Evolutionary conservation across 1,140 invertebrate genomes (phyloP).

Genomic region (Lerema accius): DNA sequence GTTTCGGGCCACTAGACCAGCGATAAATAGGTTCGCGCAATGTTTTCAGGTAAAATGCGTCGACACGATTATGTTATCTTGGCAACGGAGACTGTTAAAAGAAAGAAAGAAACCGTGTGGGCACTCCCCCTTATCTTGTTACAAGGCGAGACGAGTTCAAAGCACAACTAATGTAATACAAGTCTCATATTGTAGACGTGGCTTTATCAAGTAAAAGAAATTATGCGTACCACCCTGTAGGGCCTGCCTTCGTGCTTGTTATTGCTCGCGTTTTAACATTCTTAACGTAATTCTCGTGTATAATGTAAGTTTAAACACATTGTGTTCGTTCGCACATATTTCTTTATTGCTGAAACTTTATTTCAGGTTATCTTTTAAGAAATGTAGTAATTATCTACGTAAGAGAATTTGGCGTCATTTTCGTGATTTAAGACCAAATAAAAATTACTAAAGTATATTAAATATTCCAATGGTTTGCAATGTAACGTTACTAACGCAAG

Average conservation of each 20-base stretch:
- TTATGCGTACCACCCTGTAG: conserved; percentile 44
- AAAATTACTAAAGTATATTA: no score
- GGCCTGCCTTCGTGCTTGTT: conserved; percentile 7
- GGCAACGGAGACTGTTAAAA: conserved; percentile 42
- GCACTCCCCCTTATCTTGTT: conserved; percentile 53
- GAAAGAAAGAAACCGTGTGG: conserved; percentile 49
- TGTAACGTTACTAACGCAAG: no score
- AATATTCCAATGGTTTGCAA: no score
- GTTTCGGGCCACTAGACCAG: conserved; percentile 29
- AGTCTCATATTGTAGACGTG: conserved; percentile 47
- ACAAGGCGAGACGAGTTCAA: conserved; percentile 48
- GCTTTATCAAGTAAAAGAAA: conserved; percentile 41
- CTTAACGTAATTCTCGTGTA: conserved; percentile 28
- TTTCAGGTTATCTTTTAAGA: no score
- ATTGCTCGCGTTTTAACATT: conserved; percentile 32
- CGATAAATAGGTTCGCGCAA: conserved; percentile 24
- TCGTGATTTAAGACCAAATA: no score
- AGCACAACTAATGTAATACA: conserved; percentile 51
- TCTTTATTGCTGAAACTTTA: no score
- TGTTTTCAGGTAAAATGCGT: conserved; percentile 40
- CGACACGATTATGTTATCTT: conserved; percentile 45
- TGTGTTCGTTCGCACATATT: conserved; percentile 18
- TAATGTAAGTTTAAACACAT: conserved; percentile 14
- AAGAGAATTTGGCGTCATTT: no score
- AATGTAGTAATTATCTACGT: no score